A percentile compares a stretch with the other conserved stretches of the same genome.
Evolutionary conservation across 2,113 vertebrate genomes (phyloP).

Genomic region (Naja naja): DNA sequence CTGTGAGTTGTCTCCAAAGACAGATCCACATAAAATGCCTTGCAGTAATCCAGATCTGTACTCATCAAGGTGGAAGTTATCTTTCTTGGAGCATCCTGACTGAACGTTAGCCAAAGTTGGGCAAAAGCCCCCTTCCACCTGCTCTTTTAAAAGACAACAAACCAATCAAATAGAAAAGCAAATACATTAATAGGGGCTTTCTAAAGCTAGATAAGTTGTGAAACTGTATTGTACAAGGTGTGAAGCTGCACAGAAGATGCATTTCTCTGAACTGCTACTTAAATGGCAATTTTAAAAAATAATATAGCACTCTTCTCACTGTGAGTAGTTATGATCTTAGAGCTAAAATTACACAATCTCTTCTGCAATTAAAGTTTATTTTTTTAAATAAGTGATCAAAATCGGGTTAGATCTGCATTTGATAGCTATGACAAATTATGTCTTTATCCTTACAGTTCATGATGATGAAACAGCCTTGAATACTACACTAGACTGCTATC

Average conservation of each 20-base stretch:
- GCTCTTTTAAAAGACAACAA: background rate
- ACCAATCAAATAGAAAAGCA: background rate
- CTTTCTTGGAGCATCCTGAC: background rate
- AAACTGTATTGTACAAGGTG: background rate
- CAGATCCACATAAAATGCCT: background rate
- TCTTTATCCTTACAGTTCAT: background rate
- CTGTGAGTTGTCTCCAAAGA: background rate
- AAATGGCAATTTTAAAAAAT: background rate
- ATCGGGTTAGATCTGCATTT: background rate
- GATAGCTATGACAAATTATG: background rate
- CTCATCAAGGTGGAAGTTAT: background rate
- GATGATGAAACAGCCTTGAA: background rate
- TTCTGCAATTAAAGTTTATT: background rate
- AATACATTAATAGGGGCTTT: background rate
- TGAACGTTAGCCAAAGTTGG: background rate
- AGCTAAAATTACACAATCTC: background rate
- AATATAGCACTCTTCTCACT: background rate
- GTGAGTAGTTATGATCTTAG: background rate
- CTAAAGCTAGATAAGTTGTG: background rate
- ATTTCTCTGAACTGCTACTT: background rate
- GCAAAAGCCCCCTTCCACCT: background rate
- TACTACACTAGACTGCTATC: background rate
- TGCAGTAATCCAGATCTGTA: background rate
- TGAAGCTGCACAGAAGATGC: background rate
- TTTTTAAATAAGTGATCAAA: background rate